A percentile compares a stretch with the other conserved stretches of the same genome.
These are phyloP conservation scores for Pogonomyrmex barbatus DNA, from an alignment of 1,140 invertebrate species.

Conservation along the genomic window DNA sequence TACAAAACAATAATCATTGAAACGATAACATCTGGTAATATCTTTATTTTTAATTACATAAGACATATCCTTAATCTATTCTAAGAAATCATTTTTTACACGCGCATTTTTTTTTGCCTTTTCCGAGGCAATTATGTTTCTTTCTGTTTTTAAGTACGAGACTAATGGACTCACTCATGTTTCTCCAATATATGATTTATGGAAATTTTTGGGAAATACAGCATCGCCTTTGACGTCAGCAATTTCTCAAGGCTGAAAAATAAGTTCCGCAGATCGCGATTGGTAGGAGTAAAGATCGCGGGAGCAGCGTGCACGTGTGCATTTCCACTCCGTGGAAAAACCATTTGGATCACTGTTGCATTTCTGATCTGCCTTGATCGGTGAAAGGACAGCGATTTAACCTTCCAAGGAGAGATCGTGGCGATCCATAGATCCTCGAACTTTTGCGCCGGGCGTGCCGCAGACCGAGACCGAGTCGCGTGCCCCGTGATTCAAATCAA, in stretches of 20 bases:
- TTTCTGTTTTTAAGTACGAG: background rate
- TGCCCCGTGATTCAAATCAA: background rate
- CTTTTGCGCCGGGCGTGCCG: background rate
- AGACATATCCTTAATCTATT: too few species aligned
- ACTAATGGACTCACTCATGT: background rate
- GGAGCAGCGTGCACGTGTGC: background rate
- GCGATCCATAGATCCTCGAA: constrained; percentile 26
- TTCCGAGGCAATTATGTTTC: background rate
- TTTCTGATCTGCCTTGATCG: background rate
- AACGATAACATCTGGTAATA: background rate
- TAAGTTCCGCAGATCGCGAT: background rate
- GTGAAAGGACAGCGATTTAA: constrained; percentile 55
- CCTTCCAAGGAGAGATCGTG: background rate
- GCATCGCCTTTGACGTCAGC: background rate
- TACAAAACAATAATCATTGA: background rate
- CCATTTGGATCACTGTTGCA: background rate
- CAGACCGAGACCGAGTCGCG: background rate
- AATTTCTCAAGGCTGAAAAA: constrained; percentile 27
- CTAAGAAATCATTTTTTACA: background rate
- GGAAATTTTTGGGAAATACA: background rate
- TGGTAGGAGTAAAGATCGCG: background rate
- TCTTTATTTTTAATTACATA: background rate
- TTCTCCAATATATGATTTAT: background rate
- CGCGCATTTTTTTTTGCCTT: background rate
- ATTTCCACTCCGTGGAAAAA: background rate